A percentile compares a stretch with the other conserved stretches of the same genome.
These are phyloP conservation scores for Manacus vitellinus DNA, from an alignment of 2,113 vertebrate species.

Conservation along the genomic window DNA sequence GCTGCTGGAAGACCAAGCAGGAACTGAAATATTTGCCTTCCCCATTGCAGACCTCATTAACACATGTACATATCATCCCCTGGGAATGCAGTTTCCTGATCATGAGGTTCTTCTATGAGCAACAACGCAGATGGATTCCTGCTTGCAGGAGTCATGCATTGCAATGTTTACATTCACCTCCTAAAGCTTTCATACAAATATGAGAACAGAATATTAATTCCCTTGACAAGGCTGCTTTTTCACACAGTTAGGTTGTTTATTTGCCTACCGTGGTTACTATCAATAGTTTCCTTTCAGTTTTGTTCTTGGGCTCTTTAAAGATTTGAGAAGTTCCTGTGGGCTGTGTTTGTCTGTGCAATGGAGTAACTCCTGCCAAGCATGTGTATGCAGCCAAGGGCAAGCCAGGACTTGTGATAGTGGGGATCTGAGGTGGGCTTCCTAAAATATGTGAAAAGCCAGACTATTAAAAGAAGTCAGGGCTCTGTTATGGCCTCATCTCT, in stretches of 20 bases:
- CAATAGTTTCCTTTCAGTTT: neutral
- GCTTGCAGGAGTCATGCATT: accelerated
- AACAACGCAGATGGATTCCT: neutral
- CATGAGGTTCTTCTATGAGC: neutral
- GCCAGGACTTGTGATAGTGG: neutral
- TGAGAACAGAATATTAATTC: neutral
- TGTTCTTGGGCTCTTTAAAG: neutral
- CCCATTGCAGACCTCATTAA: neutral
- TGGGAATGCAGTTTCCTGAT: neutral
- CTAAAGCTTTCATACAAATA: neutral
- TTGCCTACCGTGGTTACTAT: neutral
- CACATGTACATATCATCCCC: neutral
- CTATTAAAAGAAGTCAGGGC: neutral
- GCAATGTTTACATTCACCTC: neutral
- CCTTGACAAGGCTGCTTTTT: neutral
- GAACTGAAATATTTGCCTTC: neutral
- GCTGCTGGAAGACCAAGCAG: neutral
- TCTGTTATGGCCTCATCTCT: neutral
- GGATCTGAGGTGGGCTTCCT: neutral
- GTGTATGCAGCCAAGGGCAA: neutral
- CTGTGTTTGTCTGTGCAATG: neutral
- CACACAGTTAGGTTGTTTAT: neutral
- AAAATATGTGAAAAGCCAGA: neutral
- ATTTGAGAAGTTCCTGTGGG: neutral
- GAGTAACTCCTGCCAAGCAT: neutral